phyloP scores from a whole-genome alignment of 2,113 vertebrate genomes.

The Nibea albiflora region DNA sequence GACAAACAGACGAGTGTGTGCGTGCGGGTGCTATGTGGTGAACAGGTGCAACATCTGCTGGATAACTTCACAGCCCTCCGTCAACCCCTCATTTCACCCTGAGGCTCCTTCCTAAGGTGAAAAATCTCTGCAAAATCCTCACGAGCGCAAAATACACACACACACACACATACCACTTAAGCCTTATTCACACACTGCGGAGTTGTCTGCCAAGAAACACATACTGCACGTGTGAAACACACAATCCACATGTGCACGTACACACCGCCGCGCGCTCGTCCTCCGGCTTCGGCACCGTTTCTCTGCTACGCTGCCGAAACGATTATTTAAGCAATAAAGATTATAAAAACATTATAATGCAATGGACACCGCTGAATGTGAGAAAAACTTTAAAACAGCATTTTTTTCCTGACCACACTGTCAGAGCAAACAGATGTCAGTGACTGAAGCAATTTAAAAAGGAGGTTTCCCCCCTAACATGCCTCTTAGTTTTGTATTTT shows the following conservation, averaged over 20 bases:
- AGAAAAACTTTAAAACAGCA: slow-evolving; percentile 7
- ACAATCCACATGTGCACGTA: slow-evolving; percentile 35
- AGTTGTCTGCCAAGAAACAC: slow-evolving; percentile 61
- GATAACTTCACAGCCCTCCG: slow-evolving; percentile 51
- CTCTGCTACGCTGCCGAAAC: slow-evolving; percentile 26
- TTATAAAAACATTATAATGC: slow-evolving; percentile 9
- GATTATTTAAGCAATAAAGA: slow-evolving; percentile 9
- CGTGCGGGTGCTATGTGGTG: slow-evolving; percentile 32
- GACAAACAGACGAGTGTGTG: slow-evolving; percentile 21
- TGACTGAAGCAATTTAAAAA: not conserved
- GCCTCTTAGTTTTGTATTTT: not conserved
- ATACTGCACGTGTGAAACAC: slow-evolving; percentile 51
- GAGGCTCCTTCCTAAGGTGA: slow-evolving; percentile 42
- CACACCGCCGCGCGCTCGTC: slow-evolving; percentile 13
- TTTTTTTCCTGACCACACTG: not conserved
- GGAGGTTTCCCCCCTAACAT: not conserved
- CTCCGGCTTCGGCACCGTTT: slow-evolving; percentile 20
- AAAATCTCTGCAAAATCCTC: slow-evolving; percentile 46
- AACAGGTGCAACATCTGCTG: slow-evolving; percentile 76
- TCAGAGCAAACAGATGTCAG: slow-evolving; percentile 9
- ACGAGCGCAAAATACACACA: slow-evolving; percentile 15
- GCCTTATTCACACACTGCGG: slow-evolving; percentile 21
- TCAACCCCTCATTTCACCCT: slow-evolving; percentile 44
- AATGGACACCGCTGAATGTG: not conserved
- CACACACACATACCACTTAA: slow-evolving; percentile 17